phyloP scores from a whole-genome alignment of 2,888 invertebrate genomes.

The Periphyllus acericola region DNA sequence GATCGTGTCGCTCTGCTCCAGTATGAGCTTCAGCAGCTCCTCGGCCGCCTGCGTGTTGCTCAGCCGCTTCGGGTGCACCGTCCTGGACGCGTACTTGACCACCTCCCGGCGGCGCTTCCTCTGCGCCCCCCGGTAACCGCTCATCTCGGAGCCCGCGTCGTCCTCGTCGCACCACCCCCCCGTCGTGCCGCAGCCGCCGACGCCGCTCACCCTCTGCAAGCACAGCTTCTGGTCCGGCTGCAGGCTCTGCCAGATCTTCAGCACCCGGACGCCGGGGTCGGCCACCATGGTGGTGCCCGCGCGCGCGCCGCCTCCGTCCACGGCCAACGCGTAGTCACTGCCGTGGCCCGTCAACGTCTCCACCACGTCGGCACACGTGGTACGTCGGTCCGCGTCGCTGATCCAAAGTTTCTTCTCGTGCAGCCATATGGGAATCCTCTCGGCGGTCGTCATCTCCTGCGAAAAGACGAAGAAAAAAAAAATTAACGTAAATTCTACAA shows the following conservation, averaged over 20 bases:
- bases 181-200: slow-evolving; percentile 67
- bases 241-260: slow-evolving; percentile 83
- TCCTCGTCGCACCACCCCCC: slow-evolving; percentile 65
- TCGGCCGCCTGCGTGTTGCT: slow-evolving; percentile 69
- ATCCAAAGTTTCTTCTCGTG: slow-evolving; percentile 83
- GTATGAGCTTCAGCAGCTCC: slow-evolving; percentile 71
- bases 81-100: slow-evolving; percentile 65
- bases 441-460: slow-evolving; percentile 49
- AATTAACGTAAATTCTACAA: too few relatives aligned
- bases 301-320: slow-evolving; percentile 81
- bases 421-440: slow-evolving; percentile 79
- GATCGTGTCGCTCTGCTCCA: slow-evolving; percentile 74
- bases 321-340: slow-evolving; percentile 75
- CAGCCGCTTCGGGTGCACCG: slow-evolving; percentile 68
- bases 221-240: slow-evolving; percentile 73
- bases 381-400: slow-evolving; percentile 78
- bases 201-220: slow-evolving; percentile 66
- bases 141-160: slow-evolving; percentile 60
- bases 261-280: slow-evolving; percentile 79
- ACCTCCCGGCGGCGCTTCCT: slow-evolving; percentile 61
- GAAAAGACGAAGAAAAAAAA: too few relatives aligned
- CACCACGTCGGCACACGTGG: slow-evolving; percentile 83
- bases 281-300: slow-evolving; percentile 72
- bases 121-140: slow-evolving; percentile 49
- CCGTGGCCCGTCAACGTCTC: slow-evolving; percentile 73